Evolutionary conservation across 2,888 invertebrate species (phyloP), one percentile per base, ranked within the genome.

Genomic region (Melitaea athalia): DNA sequence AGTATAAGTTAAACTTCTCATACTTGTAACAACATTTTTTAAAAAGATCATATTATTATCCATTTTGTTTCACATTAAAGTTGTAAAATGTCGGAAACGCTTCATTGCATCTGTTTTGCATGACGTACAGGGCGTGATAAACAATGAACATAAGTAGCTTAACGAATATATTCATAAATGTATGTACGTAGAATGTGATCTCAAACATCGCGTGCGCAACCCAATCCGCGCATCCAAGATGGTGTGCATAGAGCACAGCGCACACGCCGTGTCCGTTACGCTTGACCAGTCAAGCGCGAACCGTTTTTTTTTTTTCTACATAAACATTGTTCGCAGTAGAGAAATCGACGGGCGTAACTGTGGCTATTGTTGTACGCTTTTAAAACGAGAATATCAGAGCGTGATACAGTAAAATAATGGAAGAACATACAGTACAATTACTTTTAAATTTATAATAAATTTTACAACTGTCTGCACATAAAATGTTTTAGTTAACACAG

Each of bases 271-370:
- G 87, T 91, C 92, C 85, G 91, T 77, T 80, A 75, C 84, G 89
- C 85, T 85, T 86, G 87, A 79, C 81, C 82, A 78, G 78, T 80
- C 87, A 88, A 88, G 86, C 90, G 85, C 77, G 77, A 85, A 88
- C 81, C 77, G 81, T 86, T 88, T 89, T 88, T 66, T 88, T 66
- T 89, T 66, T 89, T 91, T 89, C 82, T 87, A 89, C 87, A 90
- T 88, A 89, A 91, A 91, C 90, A 92, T 90, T 91, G 91, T 91
- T 89, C 90, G 86, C 87, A 81, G 87, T 84, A 89, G 91, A 88
- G 89, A 92, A 92, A 91, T 89, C 91, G 91, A 83, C 91, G 86
- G 85, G 88, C 91, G 91, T 91, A 88, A 91, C 91, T 85, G 85
- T 78, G 79, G 85, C 88, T 82, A 89, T 91, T 89, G 91, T 91